Evolutionary conservation across 2,113 vertebrate species (phyloP).

Genomic region (Platycercus adscitus): DNA sequence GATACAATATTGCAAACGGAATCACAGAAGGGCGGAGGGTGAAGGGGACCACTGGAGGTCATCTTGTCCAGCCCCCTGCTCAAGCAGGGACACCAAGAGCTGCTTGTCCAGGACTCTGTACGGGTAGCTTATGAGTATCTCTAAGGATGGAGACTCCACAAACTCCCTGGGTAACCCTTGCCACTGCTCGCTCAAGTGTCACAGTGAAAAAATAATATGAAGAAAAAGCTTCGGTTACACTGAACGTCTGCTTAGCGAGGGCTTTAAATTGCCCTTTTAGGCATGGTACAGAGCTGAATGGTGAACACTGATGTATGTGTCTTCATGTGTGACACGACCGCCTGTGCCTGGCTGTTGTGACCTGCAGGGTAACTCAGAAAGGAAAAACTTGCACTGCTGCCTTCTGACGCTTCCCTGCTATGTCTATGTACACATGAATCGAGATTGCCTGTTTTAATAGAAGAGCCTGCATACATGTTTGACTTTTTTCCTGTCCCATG

Average conservation of each 20-base stretch:
- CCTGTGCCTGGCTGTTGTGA: accelerated
- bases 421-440: background rate
- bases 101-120: background rate
- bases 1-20: background rate
- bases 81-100: background rate
- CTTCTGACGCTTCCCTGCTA: background rate
- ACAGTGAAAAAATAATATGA: background rate
- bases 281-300: background rate
- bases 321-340: accelerated
- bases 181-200: background rate
- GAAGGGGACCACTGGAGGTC: background rate
- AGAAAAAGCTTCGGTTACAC: background rate
- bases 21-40: background rate
- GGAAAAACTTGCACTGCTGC: background rate
- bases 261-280: background rate
- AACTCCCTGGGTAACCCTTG: background rate
- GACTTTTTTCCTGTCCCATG: background rate
- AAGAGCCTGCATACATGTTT: accelerated
- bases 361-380: background rate
- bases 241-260: background rate
- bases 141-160: background rate
- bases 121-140: background rate
- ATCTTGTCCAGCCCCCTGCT: background rate
- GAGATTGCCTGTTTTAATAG: background rate
- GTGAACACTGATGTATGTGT: background rate